Evolutionary conservation across 2,888 invertebrate genomes (phyloP), one percentile per base, ranked within the genome.

Genomic region (Anodontia alba): DNA sequence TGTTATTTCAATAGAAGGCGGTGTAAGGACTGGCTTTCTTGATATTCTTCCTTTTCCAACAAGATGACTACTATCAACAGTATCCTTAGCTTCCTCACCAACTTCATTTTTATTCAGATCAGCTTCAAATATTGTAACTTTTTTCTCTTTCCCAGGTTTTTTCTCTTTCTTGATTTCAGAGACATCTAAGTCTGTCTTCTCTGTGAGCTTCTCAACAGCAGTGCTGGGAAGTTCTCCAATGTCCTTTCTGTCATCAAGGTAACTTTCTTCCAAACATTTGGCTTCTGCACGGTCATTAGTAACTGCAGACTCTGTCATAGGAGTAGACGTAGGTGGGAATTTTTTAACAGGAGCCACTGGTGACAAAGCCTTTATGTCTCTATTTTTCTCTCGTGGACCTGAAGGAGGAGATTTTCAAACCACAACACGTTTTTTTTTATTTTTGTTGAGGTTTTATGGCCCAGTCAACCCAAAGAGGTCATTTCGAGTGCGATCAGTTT

Each of bases 201-300:
- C 62, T 29, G 62, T 17, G 2, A 8, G 10, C 17, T 17, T 8
- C 33, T 62, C 62, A 0, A 10, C 42, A 31, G 68, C 33, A 62
- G 62, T 7, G 2, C 31, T 20, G 10, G 66, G 51, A 8, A 66
- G 68, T 36, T 54, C 62, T 8, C 38, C 38, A 12, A 12, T 12
- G 12, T 38, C 38, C 23, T n/a, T 54, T 31, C 29, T 42, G 8
- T 36, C 51, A 2, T 83, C 81, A 15, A 87, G 66, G 69, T 84
- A 87, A 57, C 87, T 87, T 73, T 87, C 87, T 66, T 84, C 84
- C 15, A 87, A 72, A 69, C 23, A 42, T n/a, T 69, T 69, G 12
- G 38, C 69, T n/a, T 10, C 42, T 20, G n/a, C 31, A 5, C 1
- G 0, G 42, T 17, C 0, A 20, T n/a, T 10, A 69, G 33, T 29